Base-by-base conservation (phyloP, 1,140 invertebrate species). In the Diorhabda carinulata region DNA sequence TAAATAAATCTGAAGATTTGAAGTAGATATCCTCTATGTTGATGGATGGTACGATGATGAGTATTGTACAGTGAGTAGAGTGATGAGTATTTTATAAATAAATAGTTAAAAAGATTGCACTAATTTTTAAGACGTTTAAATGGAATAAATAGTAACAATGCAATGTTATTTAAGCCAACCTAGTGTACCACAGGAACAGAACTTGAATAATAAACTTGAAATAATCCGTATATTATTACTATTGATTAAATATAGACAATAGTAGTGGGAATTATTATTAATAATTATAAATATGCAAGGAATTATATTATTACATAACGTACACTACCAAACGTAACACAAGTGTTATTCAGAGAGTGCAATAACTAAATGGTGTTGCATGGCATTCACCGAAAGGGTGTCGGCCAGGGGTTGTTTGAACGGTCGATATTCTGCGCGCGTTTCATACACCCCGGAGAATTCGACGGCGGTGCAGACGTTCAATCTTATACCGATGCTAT, bases 281-380 rank as follows among this genome's bases (percentile, higher is more conserved):
- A 80, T 79, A 81, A 81, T 77, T 79, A 80, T 79, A 80, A 81
- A 78, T 81, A 81, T 80, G 80, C 79, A 81, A 81, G 80, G 78
- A 81, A 81, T 81, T 78, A 81, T 81, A 81, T 80, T 81, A 80
- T 81, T 81, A 81, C 80, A 81, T 81, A 81, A 81, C 80, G 80
- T 81, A 81, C 80, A 81, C 80, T 81, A 81, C 80, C 79, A 81
- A 81, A 81, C 79, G 80, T 81, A 81, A 81, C 80, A 81, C 80
- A 81, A 81, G 79, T 81, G 80, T 81, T 81, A 81, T 81, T 81
- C 80, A 81, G 80, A 81, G 80, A 81, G 80, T 81, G 80, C 80
- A 81, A 80, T 80, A 81, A 81, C 79, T 81, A 81, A 81, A 81
- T 81, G 80, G 78, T 80, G 79, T 79, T 80, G 77, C 76, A 79